A percentile compares a stretch with the other conserved stretches of the same genome.
These are phyloP conservation scores for Oxyruncus cristatus DNA, from an alignment of 2,113 vertebrate genomes.

Conservation along the genomic window DNA sequence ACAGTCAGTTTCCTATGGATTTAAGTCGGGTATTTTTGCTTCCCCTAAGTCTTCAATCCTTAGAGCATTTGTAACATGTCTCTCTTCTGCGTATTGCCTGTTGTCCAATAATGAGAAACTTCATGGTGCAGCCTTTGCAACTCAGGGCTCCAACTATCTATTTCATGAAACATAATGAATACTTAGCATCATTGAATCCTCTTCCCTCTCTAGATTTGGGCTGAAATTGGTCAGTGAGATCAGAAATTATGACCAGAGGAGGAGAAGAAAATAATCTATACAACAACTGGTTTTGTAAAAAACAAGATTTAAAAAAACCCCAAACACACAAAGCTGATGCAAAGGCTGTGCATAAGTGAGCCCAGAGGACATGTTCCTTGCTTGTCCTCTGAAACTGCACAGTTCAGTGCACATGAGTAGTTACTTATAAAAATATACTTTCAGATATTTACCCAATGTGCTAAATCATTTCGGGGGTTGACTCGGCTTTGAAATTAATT, in stretches of 20 bases:
- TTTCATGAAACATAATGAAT: not conserved
- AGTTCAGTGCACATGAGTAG: not conserved
- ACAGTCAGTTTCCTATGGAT: not conserved
- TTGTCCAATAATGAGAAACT: not conserved
- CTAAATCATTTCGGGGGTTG: not conserved
- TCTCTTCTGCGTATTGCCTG: not conserved
- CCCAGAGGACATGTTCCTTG: not conserved
- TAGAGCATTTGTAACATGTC: not conserved
- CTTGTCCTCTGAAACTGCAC: not conserved
- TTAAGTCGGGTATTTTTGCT: not conserved
- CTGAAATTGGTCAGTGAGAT: not conserved
- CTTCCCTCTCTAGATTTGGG: not conserved
- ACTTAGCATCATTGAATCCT: not conserved
- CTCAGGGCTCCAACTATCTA: not conserved
- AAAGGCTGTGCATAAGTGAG: not conserved
- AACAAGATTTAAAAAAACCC: not conserved
- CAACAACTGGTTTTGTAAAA: not conserved
- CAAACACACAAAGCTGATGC: not conserved
- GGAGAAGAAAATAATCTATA: not conserved
- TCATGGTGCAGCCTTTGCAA: not conserved
- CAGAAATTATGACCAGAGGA: not conserved
- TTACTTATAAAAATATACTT: not conserved
- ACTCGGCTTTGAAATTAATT: constrained; percentile 1
- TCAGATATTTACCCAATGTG: constrained; percentile 4
- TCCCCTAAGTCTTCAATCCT: not conserved